These are phyloP conservation scores for Zosterops japonicus DNA, from an alignment of 2,113 vertebrate genomes.

Conservation along the genomic window DNA sequence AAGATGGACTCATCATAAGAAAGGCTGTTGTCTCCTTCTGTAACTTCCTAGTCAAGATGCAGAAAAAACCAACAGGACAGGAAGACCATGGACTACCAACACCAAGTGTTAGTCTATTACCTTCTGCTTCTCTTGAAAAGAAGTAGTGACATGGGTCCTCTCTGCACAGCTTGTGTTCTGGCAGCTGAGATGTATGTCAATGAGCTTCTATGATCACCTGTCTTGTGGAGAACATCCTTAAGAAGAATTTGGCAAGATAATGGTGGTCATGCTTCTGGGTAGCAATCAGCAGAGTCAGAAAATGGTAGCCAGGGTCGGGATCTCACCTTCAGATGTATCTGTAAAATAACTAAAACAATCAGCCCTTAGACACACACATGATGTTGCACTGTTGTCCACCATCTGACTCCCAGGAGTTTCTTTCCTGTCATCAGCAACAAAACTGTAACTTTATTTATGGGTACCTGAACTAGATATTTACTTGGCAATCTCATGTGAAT, in stretches of 20 bases:
- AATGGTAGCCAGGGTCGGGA: neutral
- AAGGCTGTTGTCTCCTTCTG: neutral
- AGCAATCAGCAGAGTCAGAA: neutral
- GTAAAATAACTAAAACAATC: neutral
- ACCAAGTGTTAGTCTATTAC: neutral
- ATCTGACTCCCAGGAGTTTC: neutral
- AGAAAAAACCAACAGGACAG: neutral
- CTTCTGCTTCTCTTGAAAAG: neutral
- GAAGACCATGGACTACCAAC: neutral
- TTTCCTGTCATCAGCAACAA: neutral
- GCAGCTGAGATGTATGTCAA: neutral
- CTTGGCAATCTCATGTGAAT: neutral
- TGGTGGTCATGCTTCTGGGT: neutral
- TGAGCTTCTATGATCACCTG: neutral
- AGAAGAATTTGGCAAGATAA: neutral
- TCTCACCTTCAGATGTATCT: neutral
- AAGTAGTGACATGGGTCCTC: neutral
- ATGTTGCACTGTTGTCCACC: neutral
- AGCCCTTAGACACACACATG: neutral
- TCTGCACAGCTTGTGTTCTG: neutral
- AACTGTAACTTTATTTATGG: accelerated
- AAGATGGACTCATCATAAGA: neutral
- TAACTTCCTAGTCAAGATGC: neutral
- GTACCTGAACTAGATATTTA: neutral
- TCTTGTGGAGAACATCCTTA: neutral